These are phyloP conservation scores for Pogonomyrmex californicus DNA, from an alignment of 1,140 invertebrate species.

Conservation along the genomic window DNA sequence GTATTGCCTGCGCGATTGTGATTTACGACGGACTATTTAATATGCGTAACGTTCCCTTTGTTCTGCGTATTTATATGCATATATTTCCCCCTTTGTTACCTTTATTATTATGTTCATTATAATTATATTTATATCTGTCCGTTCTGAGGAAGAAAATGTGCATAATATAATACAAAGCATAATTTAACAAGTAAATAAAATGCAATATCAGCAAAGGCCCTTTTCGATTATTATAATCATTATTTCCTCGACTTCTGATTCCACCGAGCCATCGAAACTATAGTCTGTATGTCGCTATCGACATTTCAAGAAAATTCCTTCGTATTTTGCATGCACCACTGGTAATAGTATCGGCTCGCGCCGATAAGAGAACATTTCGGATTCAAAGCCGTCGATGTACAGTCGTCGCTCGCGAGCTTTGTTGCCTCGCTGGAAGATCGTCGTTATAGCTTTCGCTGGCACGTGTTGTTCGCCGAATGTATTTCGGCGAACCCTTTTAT, in stretches of 20 bases:
- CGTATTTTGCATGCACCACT: background rate
- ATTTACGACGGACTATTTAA: constrained; percentile 23
- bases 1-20: background rate
- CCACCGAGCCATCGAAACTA: background rate
- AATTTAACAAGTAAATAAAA: too few relatives aligned
- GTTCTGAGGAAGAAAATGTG: background rate
- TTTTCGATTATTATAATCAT: background rate
- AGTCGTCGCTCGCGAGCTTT: constrained; percentile 17
- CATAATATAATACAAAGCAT: too few relatives aligned
- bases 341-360: constrained; percentile 1
- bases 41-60: background rate
- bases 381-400: constrained; percentile 8
- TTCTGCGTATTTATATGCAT: background rate
- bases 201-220: background rate
- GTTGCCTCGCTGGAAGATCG: background rate
- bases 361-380: constrained; percentile 21
- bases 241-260: background rate
- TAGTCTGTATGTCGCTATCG: background rate
- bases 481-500: background rate
- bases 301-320: background rate
- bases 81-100: too few relatives aligned
- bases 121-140: background rate
- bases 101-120: background rate
- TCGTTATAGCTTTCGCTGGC: constrained; percentile 13
- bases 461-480: constrained; percentile 14